Evolutionary conservation across 2,888 invertebrate genomes (phyloP), one percentile per base, ranked within the genome.

Genomic region (Chironomus tentans): DNA sequence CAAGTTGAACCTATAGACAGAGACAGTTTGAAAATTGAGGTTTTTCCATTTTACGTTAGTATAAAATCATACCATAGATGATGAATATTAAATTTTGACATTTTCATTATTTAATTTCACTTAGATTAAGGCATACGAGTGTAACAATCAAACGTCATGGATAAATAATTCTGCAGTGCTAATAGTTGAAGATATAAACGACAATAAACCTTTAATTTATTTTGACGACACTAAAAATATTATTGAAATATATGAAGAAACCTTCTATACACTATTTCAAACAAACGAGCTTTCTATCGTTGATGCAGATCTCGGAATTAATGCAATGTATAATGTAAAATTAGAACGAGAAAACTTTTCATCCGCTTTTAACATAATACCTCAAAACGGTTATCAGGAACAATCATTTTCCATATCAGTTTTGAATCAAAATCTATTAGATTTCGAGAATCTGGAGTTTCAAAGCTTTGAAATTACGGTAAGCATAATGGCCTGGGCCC

Each of bases 121-220:
- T 38, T 38, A 81, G 81, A 83, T 87, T 10, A 81, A 85, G 62
- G 87, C 87, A 0, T 86, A 84, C 79, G 87, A 87, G 78, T 79
- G 78, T 38, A 78, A 80, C 47, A 79, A 81, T 73, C 77, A 78
- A 21, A 76, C 81, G 0, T 85, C 83, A 78, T 80, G 80, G 7
- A 84, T 84, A 0, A 78, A 79, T 1, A 80, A 83, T 10, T 78
- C 80, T 0, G 82, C 86, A 0, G 84, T 85, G 13, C 84, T 87
- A 71, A 86, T 87, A 76, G 84, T 87, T 1, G 83, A 86, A 70
- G 87, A 86, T 78, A 83, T 90, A 38, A 92, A 93, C 80, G 91
- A 93, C 80, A 88, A 92, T 80, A 80, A 79, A 13, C 92, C 92
- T 0, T 79, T 80, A 78, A 87, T 89, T 0, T 69, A 28, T 46